Evolutionary conservation across 2,797 vertebrate species (phyloP).

Genomic region (Chelmon rostratus): DNA sequence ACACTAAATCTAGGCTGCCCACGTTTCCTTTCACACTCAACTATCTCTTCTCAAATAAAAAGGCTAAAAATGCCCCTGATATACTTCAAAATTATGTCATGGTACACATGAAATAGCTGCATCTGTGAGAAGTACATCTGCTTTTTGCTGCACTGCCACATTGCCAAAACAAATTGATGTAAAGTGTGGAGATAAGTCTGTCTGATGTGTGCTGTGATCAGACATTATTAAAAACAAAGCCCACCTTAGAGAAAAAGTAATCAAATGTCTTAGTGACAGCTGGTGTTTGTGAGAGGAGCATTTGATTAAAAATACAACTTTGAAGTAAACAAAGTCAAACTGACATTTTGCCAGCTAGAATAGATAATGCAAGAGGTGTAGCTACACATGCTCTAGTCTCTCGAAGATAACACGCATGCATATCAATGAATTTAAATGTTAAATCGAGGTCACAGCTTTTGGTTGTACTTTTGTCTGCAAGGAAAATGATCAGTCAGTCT

Average conservation of each 20-base stretch:
- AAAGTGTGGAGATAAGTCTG: constrained; percentile 26
- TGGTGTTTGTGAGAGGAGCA: constrained; percentile 22
- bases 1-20: constrained; percentile 16
- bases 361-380: background rate
- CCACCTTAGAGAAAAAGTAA: constrained; percentile 18
- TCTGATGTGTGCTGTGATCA: constrained; percentile 30
- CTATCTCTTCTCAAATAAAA: background rate
- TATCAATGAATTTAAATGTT: background rate
- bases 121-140: constrained; percentile 13
- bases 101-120: background rate
- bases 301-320: constrained; percentile 37
- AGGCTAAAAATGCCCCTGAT: background rate
- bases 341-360: constrained; percentile 23
- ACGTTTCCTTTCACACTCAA: background rate
- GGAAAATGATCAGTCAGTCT: background rate
- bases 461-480: constrained; percentile 4
- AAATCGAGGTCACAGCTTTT: constrained; percentile 11
- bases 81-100: background rate
- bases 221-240: constrained; percentile 56
- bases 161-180: constrained; percentile 9
- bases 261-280: constrained; percentile 37
- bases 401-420: background rate
- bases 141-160: constrained; percentile 8
- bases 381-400: background rate
- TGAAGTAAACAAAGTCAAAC: constrained; percentile 44